Conservation (phyloP, 2,888 invertebrate species). For the Rhamphomyia laevipes region DNA sequence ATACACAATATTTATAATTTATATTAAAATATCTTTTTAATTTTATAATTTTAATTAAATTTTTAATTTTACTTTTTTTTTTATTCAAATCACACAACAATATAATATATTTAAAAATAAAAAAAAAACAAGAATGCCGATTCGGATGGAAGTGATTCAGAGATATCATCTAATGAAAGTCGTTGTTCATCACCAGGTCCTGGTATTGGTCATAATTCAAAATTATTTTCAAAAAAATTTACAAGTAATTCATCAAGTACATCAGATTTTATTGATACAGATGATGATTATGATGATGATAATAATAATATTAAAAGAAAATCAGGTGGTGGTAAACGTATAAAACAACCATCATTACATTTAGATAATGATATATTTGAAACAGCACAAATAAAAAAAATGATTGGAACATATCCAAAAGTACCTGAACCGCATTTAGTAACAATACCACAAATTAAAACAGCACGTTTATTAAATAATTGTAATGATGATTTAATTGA, state of each 20-base stretch:
- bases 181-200: constrained; percentile 25
- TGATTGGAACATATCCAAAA: neutral
- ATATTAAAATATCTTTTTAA: neutral
- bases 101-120: neutral
- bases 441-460: constrained; percentile 12
- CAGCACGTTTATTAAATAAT: constrained; percentile 15
- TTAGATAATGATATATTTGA: constrained; percentile 11
- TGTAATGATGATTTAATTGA: neutral
- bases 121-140: constrained; percentile 12
- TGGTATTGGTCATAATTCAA: neutral
- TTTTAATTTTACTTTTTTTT: neutral
- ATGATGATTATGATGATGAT: constrained; percentile 24
- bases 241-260: constrained; percentile 28
- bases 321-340: neutral
- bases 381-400: constrained; percentile 11
- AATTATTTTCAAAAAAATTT: neutral
- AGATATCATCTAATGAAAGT: constrained; percentile 31
- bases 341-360: constrained; percentile 11
- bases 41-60: neutral
- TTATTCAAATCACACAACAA: neutral
- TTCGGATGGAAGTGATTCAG: constrained; percentile 29
- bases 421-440: constrained; percentile 15
- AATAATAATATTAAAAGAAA: constrained; percentile 15
- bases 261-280: constrained; percentile 28
- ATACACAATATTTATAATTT: too few relatives aligned